Base-by-base conservation (phyloP, 2,113 vertebrate species). In the Calonectris borealis region DNA sequence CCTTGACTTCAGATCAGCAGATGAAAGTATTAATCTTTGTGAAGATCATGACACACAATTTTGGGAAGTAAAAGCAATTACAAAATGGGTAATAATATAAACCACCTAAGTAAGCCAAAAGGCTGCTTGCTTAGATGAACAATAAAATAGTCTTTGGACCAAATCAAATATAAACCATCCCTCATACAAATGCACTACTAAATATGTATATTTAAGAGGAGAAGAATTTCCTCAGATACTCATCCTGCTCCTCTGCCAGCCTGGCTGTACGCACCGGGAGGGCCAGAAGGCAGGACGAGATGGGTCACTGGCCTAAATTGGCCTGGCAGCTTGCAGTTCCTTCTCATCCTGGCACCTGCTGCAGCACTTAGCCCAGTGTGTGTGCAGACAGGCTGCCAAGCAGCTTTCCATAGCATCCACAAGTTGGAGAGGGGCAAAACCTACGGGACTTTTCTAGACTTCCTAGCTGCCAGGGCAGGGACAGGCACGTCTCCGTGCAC, bases 401-500 rank as follows among this genome's bases (percentile, higher is more conserved):
- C 66, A 77, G 71, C 58, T 86, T 77, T 14, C 76, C n/a, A 16
- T 0, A 17, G 52, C 14, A 51, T 38, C 3, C 36, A 31, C 32
- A 36, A 32, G 16, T 0, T 78, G 79, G 40, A 75, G 27, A 40
- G 19, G 12, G 46, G 11, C 1, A 3, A 81, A 27, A 48, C 29
- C 29, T 7, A 3, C 0, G 0, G 79, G 48, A 48, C 42, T 42
- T 55, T 34, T 60, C 77, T 7, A 42, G 49, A 21, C 13, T 70
- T 42, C 18, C 38, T 13, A 36, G 52, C 13, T 40, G 36, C 20
- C 44, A 8, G 75, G 3, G 64, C 32, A 83, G 71, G 76, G 27
- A 55, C 49, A 36, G 48, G 25, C 6, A 21, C 0, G 1, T 11
- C 38, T 61, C 64, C 5, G 6, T 9, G 13, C 68, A 36, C 0